Percentiles rank a stretch among this genome's conserved stretches.
These are phyloP conservation scores for Allolobophora icterica DNA, from an alignment of 2,888 invertebrate genomes.

Conservation along the genomic window DNA sequence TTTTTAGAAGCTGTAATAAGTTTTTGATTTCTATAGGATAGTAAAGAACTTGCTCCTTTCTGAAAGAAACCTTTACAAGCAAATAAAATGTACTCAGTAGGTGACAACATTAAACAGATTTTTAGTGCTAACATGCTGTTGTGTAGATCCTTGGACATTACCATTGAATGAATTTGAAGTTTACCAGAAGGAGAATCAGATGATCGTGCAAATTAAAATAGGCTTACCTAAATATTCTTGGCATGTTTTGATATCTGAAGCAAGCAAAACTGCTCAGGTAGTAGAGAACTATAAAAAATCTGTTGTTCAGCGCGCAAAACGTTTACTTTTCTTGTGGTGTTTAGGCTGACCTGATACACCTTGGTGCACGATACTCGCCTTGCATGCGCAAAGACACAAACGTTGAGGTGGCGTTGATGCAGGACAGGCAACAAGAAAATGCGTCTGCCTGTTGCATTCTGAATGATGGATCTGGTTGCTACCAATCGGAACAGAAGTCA, in stretches of 20 bases:
- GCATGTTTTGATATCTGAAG: background rate
- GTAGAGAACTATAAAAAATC: background rate
- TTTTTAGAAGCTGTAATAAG: background rate
- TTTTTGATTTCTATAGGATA: too few species aligned
- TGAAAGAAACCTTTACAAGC: background rate
- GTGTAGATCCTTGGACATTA: background rate
- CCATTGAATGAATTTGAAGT: background rate
- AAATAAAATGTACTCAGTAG: background rate
- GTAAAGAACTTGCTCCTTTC: background rate
- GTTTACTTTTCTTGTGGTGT: background rate
- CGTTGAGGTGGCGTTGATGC: conserved; percentile 80
- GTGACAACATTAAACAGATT: background rate
- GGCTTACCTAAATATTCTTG: background rate
- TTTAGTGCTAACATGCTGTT: background rate
- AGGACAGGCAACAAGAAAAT: conserved; percentile 83
- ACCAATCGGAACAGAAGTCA: conserved; percentile 53
- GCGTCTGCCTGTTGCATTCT: conserved; percentile 97
- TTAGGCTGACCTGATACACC: conserved; percentile 88
- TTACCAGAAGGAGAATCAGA: background rate
- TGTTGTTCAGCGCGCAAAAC: background rate
- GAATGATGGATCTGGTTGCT: conserved; percentile 78
- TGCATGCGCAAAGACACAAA: conserved; percentile 94
- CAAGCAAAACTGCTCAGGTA: background rate
- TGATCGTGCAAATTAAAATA: background rate
- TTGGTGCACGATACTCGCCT: conserved; percentile 97